Conservation (phyloP, 2,888 invertebrate species). For the Melieria crassipennis region DNA sequence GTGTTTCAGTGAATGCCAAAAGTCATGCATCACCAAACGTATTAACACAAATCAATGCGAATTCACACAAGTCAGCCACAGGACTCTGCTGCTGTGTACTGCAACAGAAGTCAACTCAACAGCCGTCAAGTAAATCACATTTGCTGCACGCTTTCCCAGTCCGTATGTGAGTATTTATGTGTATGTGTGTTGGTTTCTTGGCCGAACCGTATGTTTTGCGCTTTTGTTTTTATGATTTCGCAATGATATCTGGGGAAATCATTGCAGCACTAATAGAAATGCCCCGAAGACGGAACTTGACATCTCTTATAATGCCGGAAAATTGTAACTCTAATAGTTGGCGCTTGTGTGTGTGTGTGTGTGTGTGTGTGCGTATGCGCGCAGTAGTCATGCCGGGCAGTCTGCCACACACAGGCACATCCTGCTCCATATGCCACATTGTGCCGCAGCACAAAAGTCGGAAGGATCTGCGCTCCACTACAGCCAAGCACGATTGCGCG, state of each 20-base stretch:
- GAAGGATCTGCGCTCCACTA: neutral
- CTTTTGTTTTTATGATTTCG: constrained; percentile 23
- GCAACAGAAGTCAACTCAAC: too few species aligned
- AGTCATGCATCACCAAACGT: too few species aligned
- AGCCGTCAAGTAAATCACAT: too few species aligned
- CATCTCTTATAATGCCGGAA: constrained; percentile 36
- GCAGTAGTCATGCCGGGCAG: neutral
- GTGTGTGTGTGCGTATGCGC: neutral
- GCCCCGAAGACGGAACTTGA: constrained; percentile 43
- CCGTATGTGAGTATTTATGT: too few species aligned
- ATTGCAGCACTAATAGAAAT: constrained; percentile 46
- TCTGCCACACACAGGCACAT: neutral
- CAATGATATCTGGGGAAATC: constrained; percentile 52
- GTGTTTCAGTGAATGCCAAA: too few species aligned
- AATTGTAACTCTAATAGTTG: constrained; percentile 33
- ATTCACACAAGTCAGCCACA: too few species aligned
- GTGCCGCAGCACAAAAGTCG: neutral
- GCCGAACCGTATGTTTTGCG: neutral
- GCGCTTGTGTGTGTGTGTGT: neutral
- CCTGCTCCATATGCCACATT: neutral
- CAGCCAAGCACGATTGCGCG: neutral
- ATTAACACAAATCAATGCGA: too few species aligned
- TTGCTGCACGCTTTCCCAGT: too few species aligned
- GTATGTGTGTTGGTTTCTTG: too few species aligned
- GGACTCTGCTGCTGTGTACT: too few species aligned